Conservation (phyloP, 2,113 vertebrate genomes). For the Garra rufa region DNA sequence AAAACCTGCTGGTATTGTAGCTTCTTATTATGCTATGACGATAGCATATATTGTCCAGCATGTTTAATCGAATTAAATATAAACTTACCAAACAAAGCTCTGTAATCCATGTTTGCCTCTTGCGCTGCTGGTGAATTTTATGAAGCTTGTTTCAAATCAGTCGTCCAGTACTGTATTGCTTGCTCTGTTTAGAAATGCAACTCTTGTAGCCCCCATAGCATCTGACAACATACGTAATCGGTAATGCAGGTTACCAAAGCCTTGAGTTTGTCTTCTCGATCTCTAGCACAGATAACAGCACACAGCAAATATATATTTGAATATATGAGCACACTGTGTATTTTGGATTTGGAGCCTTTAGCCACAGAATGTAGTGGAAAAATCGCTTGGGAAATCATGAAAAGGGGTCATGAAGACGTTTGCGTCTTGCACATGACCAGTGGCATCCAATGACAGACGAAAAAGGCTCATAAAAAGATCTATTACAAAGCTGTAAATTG, state of each 20-base stretch:
- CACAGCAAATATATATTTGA: conserved; percentile 57
- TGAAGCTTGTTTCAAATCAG: conserved; percentile 13
- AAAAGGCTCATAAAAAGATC: conserved; percentile 98
- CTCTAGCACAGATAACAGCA: conserved; percentile 56
- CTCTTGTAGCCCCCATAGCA: background rate
- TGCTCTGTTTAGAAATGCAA: background rate
- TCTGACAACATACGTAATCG: conserved; percentile 20
- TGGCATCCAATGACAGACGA: conserved; percentile 96
- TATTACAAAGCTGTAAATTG: conserved; percentile 99
- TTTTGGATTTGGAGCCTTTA: conserved; percentile 86
- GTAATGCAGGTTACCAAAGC: background rate
- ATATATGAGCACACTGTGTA: conserved; percentile 81
- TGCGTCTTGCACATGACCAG: conserved; percentile 97
- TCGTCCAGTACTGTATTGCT: background rate
- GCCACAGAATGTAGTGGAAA: conserved; percentile 89
- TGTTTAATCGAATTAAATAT: background rate
- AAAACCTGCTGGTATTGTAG: background rate
- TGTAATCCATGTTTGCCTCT: conserved; percentile 72
- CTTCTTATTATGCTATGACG: background rate
- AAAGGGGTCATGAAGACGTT: conserved; percentile 96
- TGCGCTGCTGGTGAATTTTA: conserved; percentile 13
- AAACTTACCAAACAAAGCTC: conserved; percentile 68
- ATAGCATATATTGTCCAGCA: background rate
- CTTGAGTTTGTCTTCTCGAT: conserved; percentile 30
- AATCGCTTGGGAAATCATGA: conserved; percentile 94